Conservation (phyloP, 2,888 invertebrate genomes). For the Archaeoteleia sp. region DNA sequence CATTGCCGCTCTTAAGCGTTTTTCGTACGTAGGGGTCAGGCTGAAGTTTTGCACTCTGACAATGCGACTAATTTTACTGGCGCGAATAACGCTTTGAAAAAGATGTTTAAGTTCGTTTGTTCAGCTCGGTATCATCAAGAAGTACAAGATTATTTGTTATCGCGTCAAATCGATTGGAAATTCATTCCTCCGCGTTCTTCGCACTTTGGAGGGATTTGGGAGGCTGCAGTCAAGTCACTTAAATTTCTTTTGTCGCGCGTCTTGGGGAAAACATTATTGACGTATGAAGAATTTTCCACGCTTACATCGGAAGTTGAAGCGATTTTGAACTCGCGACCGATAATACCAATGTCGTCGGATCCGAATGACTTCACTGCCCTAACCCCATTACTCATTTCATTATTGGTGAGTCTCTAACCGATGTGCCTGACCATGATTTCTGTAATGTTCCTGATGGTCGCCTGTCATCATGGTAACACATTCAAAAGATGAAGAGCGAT, state of each 20-base stretch:
- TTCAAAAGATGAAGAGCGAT: not conserved
- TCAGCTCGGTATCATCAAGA: too few species aligned
- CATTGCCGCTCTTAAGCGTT: not conserved
- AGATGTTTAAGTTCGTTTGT: not conserved
- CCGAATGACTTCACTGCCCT: conserved; percentile 29
- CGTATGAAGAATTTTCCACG: not conserved
- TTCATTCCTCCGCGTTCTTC: conserved; percentile 55
- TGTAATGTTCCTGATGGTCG: not conserved
- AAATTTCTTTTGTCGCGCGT: conserved; percentile 55
- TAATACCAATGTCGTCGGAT: conserved; percentile 38
- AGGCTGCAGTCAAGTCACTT: conserved; percentile 30
- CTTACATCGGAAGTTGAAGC: conserved; percentile 28
- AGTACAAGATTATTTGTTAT: too few species aligned
- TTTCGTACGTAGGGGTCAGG: not conserved
- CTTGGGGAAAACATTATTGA: not conserved
- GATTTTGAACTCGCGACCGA: conserved; percentile 38
- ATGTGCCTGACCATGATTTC: not conserved
- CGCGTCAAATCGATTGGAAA: too few species aligned
- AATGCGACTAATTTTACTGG: not conserved
- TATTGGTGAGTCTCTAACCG: not conserved
- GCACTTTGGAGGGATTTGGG: conserved; percentile 41
- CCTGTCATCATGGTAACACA: not conserved
- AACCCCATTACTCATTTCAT: conserved; percentile 39
- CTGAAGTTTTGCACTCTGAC: not conserved
- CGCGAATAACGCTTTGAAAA: not conserved